phyloP scores from a whole-genome alignment of 2,888 invertebrate species.

The Archips xylosteana region DNA sequence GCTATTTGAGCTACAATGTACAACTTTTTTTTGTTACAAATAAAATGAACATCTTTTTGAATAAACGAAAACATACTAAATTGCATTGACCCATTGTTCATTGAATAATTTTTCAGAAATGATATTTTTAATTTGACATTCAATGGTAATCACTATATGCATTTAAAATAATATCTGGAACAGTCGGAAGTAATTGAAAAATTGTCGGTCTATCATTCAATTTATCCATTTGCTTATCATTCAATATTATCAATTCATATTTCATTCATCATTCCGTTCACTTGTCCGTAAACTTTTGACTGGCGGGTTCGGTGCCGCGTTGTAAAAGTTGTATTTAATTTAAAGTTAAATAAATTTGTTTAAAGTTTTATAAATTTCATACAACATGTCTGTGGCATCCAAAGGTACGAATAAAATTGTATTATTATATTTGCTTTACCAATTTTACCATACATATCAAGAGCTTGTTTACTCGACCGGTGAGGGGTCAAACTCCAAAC shows the following conservation, averaged over 20 bases:
- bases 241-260: neutral
- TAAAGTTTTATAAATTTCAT: slow-evolving; percentile 11
- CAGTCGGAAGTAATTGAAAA: neutral
- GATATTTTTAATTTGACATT: neutral
- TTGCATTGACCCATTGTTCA: too few species aligned
- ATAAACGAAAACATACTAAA: too few species aligned
- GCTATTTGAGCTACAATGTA: slow-evolving; percentile 5
- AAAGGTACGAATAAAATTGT: slow-evolving; percentile 66
- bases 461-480: slow-evolving; percentile 32
- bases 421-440: neutral
- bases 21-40: neutral
- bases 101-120: neutral
- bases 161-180: slow-evolving; percentile 8
- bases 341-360: slow-evolving; percentile 14
- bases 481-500: slow-evolving; percentile 63
- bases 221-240: neutral
- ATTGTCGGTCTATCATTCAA: slow-evolving; percentile 12
- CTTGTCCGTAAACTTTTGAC: slow-evolving; percentile 8
- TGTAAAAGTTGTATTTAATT: slow-evolving; percentile 28
- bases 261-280: slow-evolving; percentile 4
- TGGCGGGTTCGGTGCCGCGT: slow-evolving; percentile 22
- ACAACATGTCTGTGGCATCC: slow-evolving; percentile 73
- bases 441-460: neutral
- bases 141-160: neutral
- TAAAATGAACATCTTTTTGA: neutral